Evolutionary conservation across 35 echinoderm and acorn worm species (phyloP).

Genomic region (Hemicentrotus pulcherrimus): DNA sequence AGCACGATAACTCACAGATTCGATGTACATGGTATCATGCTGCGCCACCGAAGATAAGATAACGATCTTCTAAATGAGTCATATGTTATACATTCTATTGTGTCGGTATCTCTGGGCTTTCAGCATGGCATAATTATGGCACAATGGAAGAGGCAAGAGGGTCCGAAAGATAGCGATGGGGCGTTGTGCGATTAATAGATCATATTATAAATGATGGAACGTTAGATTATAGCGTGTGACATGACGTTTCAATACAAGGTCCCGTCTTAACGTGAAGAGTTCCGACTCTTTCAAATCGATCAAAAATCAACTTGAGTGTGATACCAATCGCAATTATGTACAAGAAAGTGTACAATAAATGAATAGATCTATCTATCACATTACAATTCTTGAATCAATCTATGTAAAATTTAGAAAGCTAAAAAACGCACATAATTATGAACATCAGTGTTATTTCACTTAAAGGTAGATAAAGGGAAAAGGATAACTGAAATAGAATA

Average conservation of each 20-base stretch:
- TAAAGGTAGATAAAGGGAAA: too few species aligned
- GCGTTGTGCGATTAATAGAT: not conserved
- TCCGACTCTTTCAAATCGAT: too few species aligned
- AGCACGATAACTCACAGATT: not conserved
- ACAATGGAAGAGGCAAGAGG: not conserved
- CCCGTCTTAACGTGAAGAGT: not conserved
- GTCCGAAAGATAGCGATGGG: not conserved
- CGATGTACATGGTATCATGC: not conserved
- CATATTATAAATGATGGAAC: not conserved
- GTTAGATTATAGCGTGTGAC: not conserved
- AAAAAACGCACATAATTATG: too few species aligned
- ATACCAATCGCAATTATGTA: too few species aligned
- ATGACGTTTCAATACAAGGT: not conserved
- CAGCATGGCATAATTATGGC: not conserved
- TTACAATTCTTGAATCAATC: too few species aligned
- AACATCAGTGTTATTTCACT: too few species aligned
- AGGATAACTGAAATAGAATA: too few species aligned
- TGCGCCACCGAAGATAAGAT: not conserved
- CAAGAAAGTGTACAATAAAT: too few species aligned
- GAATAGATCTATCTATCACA: too few species aligned
- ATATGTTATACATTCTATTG: not conserved
- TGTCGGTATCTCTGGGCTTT: not conserved
- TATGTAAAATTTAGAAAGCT: too few species aligned
- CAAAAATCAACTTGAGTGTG: too few species aligned
- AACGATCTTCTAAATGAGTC: not conserved